Evolutionary conservation across 1,140 invertebrate species (phyloP).

Genomic region (Heliconius congener): DNA sequence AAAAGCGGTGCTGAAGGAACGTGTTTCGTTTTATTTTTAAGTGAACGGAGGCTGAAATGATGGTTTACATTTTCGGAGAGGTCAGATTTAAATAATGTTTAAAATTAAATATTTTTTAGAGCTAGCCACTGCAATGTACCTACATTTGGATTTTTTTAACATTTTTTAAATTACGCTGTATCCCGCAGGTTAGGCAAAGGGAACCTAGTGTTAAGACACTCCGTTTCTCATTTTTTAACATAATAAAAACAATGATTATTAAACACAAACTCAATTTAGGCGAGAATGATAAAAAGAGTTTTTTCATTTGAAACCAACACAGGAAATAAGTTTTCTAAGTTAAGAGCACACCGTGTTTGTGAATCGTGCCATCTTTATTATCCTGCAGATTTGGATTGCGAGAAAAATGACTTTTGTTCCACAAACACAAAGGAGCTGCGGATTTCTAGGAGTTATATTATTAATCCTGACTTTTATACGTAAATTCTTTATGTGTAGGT

Average conservation of each 20-base stretch:
- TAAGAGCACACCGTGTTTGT: slow-evolving; percentile 14
- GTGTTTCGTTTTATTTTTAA: slow-evolving; percentile 10
- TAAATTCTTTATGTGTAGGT: neutral
- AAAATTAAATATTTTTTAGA: neutral
- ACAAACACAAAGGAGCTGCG: slow-evolving; percentile 8
- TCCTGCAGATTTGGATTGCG: slow-evolving; percentile 19
- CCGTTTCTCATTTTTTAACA: too few relatives aligned
- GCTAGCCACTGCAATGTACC: neutral
- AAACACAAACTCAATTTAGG: neutral
- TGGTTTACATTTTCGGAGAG: neutral
- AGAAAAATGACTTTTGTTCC: slow-evolving; percentile 19
- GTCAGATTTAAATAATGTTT: neutral
- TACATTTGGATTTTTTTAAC: neutral
- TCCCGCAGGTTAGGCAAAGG: too few relatives aligned
- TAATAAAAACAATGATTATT: neutral
- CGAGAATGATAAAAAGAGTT: neutral
- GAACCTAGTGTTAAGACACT: too few relatives aligned
- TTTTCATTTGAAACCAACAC: neutral
- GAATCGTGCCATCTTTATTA: slow-evolving; percentile 21
- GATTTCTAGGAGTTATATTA: neutral
- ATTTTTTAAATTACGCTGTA: too few relatives aligned
- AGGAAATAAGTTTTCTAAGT: slow-evolving; percentile 14
- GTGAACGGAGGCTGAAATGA: neutral
- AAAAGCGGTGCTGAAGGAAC: slow-evolving; percentile 21
- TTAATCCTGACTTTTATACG: neutral